Conservation (phyloP, 2,797 vertebrate genomes). For the Chlorospingus semifuscus region DNA sequence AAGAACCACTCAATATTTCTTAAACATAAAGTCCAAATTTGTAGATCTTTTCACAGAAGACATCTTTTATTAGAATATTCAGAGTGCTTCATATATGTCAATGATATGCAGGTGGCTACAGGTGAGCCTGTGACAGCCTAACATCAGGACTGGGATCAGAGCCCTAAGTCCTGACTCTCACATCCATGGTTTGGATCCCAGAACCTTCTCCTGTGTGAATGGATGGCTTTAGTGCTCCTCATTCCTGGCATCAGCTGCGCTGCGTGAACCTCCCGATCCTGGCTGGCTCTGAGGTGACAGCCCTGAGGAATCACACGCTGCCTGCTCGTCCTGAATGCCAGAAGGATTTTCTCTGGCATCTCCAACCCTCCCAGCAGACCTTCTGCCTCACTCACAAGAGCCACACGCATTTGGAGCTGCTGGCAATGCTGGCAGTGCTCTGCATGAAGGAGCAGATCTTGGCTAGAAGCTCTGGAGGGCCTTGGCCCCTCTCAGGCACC, state of each 20-base stretch:
- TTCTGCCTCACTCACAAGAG: neutral
- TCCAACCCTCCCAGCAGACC: neutral
- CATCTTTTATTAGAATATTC: neutral
- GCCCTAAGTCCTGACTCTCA: neutral
- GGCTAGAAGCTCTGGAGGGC: neutral
- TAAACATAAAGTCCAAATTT: neutral
- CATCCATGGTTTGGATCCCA: neutral
- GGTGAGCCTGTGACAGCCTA: neutral
- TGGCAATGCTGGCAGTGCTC: neutral
- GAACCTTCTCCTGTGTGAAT: neutral
- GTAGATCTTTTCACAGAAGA: neutral
- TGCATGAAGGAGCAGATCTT: neutral
- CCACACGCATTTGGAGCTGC: neutral
- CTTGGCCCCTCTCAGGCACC: neutral
- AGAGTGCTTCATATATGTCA: neutral
- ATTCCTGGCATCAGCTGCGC: neutral
- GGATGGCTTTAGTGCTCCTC: neutral
- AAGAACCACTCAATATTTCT: neutral
- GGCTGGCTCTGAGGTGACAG: neutral
- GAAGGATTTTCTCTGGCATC: rapidly evolving
- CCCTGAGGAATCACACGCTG: neutral
- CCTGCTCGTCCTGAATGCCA: neutral
- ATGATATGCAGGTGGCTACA: neutral
- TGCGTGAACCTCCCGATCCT: neutral
- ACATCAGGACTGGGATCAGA: neutral